phyloP scores from a whole-genome alignment of 2,888 invertebrate species.

The Gonocerus acuteangulatus region DNA sequence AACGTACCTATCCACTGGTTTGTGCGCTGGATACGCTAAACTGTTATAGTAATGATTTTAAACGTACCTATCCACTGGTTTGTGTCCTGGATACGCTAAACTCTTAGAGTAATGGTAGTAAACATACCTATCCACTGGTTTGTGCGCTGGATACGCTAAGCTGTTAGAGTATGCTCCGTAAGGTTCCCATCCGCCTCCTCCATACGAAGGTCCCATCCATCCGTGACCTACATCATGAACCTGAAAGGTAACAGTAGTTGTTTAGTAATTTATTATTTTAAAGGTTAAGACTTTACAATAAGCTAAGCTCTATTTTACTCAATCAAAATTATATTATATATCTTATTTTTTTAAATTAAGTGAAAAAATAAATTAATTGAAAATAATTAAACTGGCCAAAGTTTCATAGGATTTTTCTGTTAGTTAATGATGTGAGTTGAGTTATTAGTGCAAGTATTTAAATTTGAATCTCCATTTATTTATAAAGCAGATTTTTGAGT shows the following conservation, averaged over 20 bases:
- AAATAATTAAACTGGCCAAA: too few relatives aligned
- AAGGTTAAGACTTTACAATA: neutral
- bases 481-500: too few relatives aligned
- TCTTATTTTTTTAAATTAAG: too few relatives aligned
- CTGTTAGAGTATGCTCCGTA: conserved; percentile 49
- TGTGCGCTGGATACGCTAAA: conserved; percentile 49
- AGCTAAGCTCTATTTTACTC: neutral
- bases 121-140: conserved; percentile 38
- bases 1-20: conserved; percentile 38
- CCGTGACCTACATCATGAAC: conserved; percentile 36
- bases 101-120: too few relatives aligned
- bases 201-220: conserved; percentile 35
- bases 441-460: too few relatives aligned
- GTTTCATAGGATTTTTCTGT: too few relatives aligned
- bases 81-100: conserved; percentile 49
- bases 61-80: conserved; percentile 38
- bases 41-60: conserved; percentile 49
- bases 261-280: neutral
- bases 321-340: too few relatives aligned
- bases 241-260: conserved; percentile 9
- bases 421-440: too few relatives aligned
- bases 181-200: conserved; percentile 39
- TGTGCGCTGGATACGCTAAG: conserved; percentile 49
- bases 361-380: too few relatives aligned
- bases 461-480: too few relatives aligned